Evolutionary conservation across 2,888 invertebrate genomes (phyloP).

Genomic region (Ophion costatus): DNA sequence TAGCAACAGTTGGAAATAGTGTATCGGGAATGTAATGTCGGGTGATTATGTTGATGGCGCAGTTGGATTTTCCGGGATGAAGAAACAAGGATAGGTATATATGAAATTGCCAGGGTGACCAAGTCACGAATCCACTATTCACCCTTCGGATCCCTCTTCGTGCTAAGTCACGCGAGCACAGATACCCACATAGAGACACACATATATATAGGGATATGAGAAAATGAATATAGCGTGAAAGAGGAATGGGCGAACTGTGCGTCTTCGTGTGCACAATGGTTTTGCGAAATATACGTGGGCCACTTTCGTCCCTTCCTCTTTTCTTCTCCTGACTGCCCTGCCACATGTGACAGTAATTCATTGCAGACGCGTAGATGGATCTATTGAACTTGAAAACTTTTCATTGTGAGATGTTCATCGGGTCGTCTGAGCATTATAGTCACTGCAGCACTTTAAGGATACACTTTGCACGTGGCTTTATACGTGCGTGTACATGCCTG

Average conservation of each 20-base stretch:
- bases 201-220: constrained; percentile 5
- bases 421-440: constrained; percentile 16
- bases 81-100: constrained; percentile 5
- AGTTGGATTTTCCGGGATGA: neutral
- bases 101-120: neutral
- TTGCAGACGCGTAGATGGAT: constrained; percentile 2
- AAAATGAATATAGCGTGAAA: constrained; percentile 28
- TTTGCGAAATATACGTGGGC: constrained; percentile 19
- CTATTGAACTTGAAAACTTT: constrained; percentile 18
- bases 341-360: constrained; percentile 17
- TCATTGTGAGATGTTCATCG: constrained; percentile 47
- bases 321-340: too few relatives aligned
- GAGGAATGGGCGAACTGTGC: constrained; percentile 11
- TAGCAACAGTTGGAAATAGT: neutral
- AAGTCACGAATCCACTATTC: constrained; percentile 34
- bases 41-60: neutral
- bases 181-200: neutral
- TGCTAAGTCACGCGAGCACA: constrained; percentile 36
- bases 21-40: neutral
- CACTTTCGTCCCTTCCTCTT: neutral
- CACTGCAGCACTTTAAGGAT: constrained; percentile 12
- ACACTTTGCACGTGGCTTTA: neutral
- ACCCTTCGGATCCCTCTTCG: neutral
- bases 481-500: neutral
- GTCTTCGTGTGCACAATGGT: constrained; percentile 12